Evolutionary conservation across 2,888 invertebrate species (phyloP).

Genomic region (Lutraria lutraria): DNA sequence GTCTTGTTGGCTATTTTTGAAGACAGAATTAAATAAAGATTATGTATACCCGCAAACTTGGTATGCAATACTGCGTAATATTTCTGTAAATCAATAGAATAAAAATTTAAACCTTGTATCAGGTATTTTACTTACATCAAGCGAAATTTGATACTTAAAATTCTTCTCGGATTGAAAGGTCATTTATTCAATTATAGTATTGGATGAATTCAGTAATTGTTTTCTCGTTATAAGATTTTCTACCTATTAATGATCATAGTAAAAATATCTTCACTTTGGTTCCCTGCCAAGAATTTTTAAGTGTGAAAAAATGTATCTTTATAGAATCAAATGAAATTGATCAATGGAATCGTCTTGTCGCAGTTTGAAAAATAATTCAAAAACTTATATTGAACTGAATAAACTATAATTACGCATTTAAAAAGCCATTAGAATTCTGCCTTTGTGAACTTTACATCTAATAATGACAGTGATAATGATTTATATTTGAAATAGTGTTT

Average conservation of each 20-base stretch:
- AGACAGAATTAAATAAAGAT: constrained; percentile 16
- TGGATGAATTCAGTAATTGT: constrained; percentile 25
- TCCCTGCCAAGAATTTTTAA: not conserved
- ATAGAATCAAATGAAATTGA: constrained; percentile 18
- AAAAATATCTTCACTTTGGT: not conserved
- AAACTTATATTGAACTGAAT: too few species aligned
- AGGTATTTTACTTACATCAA: constrained; percentile 7
- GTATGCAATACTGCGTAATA: not conserved
- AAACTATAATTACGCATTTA: too few species aligned
- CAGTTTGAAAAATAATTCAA: too few species aligned
- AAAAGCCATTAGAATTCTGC: too few species aligned
- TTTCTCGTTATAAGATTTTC: not conserved
- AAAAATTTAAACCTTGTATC: constrained; percentile 20
- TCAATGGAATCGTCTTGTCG: too few species aligned
- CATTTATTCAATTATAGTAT: constrained; percentile 28
- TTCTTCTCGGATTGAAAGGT: constrained; percentile 32
- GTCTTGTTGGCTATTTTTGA: not conserved
- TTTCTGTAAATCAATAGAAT: not conserved
- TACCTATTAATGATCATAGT: not conserved
- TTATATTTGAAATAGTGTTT: too few species aligned
- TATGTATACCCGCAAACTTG: not conserved
- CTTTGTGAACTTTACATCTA: too few species aligned
- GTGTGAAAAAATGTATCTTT: not conserved
- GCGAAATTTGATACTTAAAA: constrained; percentile 24
- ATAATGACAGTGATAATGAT: too few species aligned